Evolutionary conservation across 2,113 vertebrate species (phyloP).

Genomic region (Centropus unirufus): DNA sequence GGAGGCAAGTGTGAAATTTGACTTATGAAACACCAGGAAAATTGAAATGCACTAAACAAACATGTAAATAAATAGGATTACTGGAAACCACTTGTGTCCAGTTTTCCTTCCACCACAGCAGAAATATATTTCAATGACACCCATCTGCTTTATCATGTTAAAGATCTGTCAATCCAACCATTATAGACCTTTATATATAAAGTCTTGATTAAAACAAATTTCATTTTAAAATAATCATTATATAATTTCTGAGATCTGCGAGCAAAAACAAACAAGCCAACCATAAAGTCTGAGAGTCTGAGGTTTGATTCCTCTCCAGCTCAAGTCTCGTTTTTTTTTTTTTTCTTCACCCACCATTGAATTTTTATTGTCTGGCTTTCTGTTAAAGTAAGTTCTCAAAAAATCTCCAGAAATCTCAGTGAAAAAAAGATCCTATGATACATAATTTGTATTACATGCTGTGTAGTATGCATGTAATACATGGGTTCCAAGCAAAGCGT

Average conservation of each 20-base stretch:
- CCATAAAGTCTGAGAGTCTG: not conserved
- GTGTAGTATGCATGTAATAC: too few species aligned
- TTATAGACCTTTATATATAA: not conserved
- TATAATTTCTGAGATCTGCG: not conserved
- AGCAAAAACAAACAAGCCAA: not conserved
- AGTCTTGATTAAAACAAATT: not conserved
- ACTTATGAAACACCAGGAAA: not conserved
- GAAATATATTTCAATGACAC: not conserved
- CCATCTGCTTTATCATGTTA: not conserved
- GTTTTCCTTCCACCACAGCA: not conserved
- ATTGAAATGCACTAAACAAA: not conserved
- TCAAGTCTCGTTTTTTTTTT: not conserved
- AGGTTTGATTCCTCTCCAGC: not conserved
- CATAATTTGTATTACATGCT: too few species aligned
- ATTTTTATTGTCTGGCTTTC: not conserved
- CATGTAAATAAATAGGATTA: not conserved
- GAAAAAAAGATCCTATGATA: too few species aligned
- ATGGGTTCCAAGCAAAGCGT: not conserved
- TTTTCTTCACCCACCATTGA: not conserved
- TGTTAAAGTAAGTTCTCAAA: not conserved
- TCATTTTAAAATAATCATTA: not conserved
- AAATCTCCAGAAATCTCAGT: not conserved
- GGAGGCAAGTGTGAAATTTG: conserved; percentile 13
- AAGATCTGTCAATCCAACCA: not conserved
- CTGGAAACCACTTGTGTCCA: not conserved